Percentiles rank a stretch among this genome's conserved stretches.
These are phyloP conservation scores for Troides aeacus DNA, from an alignment of 2,888 invertebrate genomes.

Conservation along the genomic window DNA sequence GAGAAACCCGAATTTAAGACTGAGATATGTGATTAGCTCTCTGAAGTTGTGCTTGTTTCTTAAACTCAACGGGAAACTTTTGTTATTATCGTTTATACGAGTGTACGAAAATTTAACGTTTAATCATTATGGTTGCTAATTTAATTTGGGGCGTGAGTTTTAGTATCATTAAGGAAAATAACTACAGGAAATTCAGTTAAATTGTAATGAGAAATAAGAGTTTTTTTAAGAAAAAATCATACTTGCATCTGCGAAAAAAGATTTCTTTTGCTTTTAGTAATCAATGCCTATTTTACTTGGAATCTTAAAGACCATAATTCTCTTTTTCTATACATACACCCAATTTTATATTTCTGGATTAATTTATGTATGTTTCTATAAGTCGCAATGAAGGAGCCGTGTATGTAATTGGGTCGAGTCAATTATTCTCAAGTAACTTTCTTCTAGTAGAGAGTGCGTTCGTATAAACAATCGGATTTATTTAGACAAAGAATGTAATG, in stretches of 20 bases:
- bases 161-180: constrained; percentile 9
- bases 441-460: neutral
- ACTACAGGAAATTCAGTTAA: neutral
- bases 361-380: neutral
- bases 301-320: too few species aligned
- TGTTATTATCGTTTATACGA: constrained; percentile 59
- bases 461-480: neutral
- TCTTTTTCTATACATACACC: too few species aligned
- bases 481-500: neutral
- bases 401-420: neutral
- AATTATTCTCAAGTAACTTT: constrained; percentile 8
- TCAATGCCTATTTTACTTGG: too few species aligned
- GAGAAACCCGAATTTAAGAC: constrained; percentile 35
- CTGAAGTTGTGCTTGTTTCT: constrained; percentile 57
- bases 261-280: too few species aligned
- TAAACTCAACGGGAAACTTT: constrained; percentile 53
- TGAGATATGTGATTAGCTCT: constrained; percentile 57
- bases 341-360: too few species aligned
- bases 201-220: neutral
- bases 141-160: constrained; percentile 36
- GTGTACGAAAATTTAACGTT: constrained; percentile 53
- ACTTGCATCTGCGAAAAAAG: too few species aligned
- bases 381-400: constrained; percentile 2
- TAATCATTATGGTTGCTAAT: constrained; percentile 58
- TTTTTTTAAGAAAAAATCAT: too few species aligned